These are phyloP conservation scores for Drosophila sechellia DNA, from an alignment of 1,140 invertebrate genomes.

Conservation along the genomic window DNA sequence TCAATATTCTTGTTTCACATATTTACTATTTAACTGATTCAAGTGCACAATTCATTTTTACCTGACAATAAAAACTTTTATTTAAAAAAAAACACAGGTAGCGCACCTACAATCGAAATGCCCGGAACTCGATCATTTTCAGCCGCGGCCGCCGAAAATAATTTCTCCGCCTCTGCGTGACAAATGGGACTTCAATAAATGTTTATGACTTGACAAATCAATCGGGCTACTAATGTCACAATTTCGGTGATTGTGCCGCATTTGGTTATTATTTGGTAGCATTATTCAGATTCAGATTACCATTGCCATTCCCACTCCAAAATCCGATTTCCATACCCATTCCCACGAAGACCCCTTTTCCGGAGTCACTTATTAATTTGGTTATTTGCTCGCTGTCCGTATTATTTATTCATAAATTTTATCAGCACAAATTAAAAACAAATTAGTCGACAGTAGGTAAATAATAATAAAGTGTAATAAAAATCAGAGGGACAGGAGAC, in stretches of 20 bases:
- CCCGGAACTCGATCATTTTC: not conserved
- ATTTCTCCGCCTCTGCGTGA: conserved; percentile 4
- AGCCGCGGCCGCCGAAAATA: conserved; percentile 1
- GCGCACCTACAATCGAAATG: not conserved
- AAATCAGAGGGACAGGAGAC: conserved; percentile 53
- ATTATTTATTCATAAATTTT: conserved; percentile 79
- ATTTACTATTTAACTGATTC: no score
- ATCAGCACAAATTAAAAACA: conserved; percentile 82
- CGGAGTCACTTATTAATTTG: conserved; percentile 70
- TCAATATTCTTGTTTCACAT: no score
- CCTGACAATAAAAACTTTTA: no score
- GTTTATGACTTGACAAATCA: conserved; percentile 79
- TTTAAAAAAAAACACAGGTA: not conserved
- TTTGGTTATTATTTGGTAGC: not conserved
- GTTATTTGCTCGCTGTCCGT: conserved; percentile 67
- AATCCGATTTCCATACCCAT: not conserved
- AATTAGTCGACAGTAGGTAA: conserved; percentile 82
- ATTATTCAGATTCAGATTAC: no score
- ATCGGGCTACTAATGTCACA: conserved; percentile 74
- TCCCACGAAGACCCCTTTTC: not conserved
- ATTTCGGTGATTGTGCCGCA: conserved; percentile 31
- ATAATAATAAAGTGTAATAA: conserved; percentile 82
- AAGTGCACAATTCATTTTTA: no score
- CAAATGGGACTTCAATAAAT: conserved; percentile 64
- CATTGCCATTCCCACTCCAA: no score